Evolutionary conservation across 2,797 vertebrate genomes (phyloP).

Genomic region (Paramormyrops hopkinsi): DNA sequence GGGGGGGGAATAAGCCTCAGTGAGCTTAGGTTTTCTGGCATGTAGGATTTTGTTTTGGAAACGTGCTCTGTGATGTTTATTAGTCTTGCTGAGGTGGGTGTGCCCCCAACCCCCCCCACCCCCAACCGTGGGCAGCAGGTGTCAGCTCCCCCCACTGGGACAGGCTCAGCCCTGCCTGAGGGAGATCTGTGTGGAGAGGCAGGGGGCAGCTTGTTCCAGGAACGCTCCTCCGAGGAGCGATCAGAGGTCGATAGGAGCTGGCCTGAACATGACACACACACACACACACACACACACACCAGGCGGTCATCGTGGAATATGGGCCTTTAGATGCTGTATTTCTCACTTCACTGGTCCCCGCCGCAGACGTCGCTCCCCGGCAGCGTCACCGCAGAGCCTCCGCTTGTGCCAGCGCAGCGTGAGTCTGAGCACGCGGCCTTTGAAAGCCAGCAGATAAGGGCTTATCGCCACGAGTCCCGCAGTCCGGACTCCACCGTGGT

Average conservation of each 20-base stretch:
- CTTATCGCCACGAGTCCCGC: not conserved
- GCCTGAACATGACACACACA: conserved; percentile 71
- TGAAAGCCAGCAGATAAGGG: not conserved
- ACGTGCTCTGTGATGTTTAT: not conserved
- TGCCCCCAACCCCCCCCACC: too few species aligned
- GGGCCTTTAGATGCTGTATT: not conserved
- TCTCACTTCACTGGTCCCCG: not conserved
- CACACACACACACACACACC: conserved; percentile 40
- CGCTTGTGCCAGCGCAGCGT: not conserved
- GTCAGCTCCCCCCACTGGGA: conserved; percentile 34
- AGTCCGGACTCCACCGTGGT: not conserved
- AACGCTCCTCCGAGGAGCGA: conserved; percentile 72
- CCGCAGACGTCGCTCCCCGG: not conserved
- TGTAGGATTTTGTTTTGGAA: not conserved
- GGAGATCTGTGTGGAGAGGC: not conserved
- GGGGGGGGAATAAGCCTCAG: not conserved
- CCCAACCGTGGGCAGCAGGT: too few species aligned
- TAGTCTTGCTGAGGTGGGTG: not conserved
- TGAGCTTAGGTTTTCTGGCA: not conserved
- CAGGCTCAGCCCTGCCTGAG: conserved; percentile 18
- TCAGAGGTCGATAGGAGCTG: conserved; percentile 83
- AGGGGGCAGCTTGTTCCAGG: conserved; percentile 49
- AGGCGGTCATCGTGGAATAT: not conserved
- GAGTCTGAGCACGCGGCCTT: not conserved
- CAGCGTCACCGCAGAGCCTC: not conserved